These are phyloP conservation scores for Nomada goodeniana DNA, from an alignment of 2,888 invertebrate genomes.

Conservation along the genomic window DNA sequence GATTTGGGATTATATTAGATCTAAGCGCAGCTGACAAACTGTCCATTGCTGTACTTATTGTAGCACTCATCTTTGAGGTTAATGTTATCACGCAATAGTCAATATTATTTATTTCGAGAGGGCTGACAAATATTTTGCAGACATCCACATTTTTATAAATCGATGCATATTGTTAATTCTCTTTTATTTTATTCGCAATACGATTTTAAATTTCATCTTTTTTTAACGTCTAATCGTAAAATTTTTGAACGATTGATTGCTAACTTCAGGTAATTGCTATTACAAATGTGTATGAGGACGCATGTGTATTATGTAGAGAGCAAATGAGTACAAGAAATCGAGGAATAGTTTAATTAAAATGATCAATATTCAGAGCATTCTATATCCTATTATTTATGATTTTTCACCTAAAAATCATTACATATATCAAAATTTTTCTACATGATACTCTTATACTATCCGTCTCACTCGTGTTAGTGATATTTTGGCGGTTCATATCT, in stretches of 20 bases:
- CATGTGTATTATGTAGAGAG: too few relatives aligned
- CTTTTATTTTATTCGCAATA: not conserved
- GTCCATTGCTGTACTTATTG: slow-evolving; percentile 90
- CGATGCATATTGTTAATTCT: not conserved
- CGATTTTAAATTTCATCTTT: not conserved
- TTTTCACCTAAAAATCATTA: not conserved
- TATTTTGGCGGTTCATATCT: too few relatives aligned
- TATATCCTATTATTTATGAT: not conserved
- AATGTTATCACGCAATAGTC: not conserved
- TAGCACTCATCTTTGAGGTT: slow-evolving; percentile 80
- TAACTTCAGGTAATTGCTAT: not conserved
- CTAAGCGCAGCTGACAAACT: slow-evolving; percentile 91
- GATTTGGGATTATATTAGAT: slow-evolving; percentile 95
- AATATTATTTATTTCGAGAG: not conserved
- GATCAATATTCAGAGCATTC: too few relatives aligned
- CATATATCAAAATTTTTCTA: not conserved
- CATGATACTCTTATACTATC: too few relatives aligned
- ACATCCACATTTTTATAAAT: slow-evolving; percentile 7
- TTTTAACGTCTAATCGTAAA: not conserved
- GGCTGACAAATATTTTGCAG: not conserved
- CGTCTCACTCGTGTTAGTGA: too few relatives aligned
- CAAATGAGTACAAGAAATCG: not conserved
- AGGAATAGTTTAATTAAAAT: not conserved
- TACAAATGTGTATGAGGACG: not conserved
- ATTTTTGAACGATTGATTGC: slow-evolving; percentile 1